A percentile compares a stretch with the other conserved stretches of the same genome.
These are phyloP conservation scores for Apaloderma vittatum DNA, from an alignment of 2,113 vertebrate genomes.

Conservation along the genomic window DNA sequence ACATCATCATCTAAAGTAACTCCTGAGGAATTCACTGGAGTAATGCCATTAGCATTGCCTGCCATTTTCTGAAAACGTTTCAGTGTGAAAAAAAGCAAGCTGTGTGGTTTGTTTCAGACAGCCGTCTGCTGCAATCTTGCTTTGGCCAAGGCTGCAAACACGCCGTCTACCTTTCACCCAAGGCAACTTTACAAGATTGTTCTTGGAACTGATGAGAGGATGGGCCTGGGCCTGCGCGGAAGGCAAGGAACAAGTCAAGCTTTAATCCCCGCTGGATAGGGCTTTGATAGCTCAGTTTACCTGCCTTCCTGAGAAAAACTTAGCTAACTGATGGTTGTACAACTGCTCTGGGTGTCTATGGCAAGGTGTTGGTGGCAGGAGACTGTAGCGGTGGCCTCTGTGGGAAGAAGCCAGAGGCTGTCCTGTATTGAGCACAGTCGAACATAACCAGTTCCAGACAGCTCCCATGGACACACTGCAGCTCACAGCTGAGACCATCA, in stretches of 20 bases:
- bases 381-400: neutral
- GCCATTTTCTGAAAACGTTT: constrained; percentile 24
- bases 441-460: neutral
- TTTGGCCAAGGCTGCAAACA: neutral
- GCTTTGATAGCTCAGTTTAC: neutral
- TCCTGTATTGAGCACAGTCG: fast-evolving
- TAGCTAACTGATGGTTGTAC: neutral
- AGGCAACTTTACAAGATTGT: neutral
- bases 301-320: neutral
- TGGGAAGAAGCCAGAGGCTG: neutral
- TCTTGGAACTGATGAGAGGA: neutral
- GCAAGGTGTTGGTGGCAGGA: neutral
- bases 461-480: neutral
- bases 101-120: neutral
- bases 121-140: neutral
- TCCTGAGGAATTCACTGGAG: constrained; percentile 20
- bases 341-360: neutral
- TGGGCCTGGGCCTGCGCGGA: neutral
- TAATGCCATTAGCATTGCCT: constrained; percentile 11
- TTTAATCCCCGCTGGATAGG: neutral
- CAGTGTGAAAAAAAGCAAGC: neutral
- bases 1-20: constrained; percentile 56
- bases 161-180: neutral
- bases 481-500: neutral
- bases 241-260: neutral